These are phyloP conservation scores for Drosophila anomelani DNA, from an alignment of 2,888 invertebrate species.

Conservation along the genomic window DNA sequence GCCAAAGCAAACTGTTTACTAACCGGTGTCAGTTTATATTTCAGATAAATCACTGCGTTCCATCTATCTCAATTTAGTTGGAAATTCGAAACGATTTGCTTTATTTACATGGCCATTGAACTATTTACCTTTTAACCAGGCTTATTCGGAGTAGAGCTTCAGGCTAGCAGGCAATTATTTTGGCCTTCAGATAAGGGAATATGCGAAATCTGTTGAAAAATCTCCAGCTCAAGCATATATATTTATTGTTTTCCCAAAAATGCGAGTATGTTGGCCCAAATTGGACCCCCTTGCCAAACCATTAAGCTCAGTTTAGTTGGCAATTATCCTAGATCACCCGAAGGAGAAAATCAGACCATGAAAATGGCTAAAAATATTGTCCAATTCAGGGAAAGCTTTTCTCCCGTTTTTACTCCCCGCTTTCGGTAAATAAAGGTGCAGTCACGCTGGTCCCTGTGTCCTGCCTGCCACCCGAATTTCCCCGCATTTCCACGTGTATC, in stretches of 20 bases:
- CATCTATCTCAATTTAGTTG: conserved; percentile 12
- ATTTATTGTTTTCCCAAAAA: neutral
- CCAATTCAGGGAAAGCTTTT: conserved; percentile 36
- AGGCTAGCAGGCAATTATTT: conserved; percentile 5
- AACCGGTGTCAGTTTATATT: conserved; percentile 14
- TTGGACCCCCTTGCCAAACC: conserved; percentile 22
- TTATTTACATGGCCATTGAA: conserved; percentile 7
- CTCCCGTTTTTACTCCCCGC: neutral
- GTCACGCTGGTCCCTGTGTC: conserved; percentile 20
- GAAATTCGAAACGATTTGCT: neutral
- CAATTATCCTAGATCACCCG: conserved; percentile 41
- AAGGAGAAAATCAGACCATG: conserved; percentile 35
- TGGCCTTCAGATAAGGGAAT: neutral
- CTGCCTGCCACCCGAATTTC: conserved; percentile 17
- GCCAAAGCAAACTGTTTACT: neutral
- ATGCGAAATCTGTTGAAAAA: neutral
- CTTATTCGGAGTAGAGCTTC: neutral
- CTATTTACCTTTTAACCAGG: conserved; percentile 2
- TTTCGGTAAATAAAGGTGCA: conserved; percentile 46
- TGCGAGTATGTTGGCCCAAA: conserved; percentile 1
- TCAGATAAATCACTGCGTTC: conserved; percentile 4
- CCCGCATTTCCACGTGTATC: conserved; percentile 38
- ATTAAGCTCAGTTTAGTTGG: conserved; percentile 43
- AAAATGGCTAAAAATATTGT: conserved; percentile 44
- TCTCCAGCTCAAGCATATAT: neutral